Conservation (phyloP, 2,797 vertebrate species). For the Coregonus sp. region DNA sequence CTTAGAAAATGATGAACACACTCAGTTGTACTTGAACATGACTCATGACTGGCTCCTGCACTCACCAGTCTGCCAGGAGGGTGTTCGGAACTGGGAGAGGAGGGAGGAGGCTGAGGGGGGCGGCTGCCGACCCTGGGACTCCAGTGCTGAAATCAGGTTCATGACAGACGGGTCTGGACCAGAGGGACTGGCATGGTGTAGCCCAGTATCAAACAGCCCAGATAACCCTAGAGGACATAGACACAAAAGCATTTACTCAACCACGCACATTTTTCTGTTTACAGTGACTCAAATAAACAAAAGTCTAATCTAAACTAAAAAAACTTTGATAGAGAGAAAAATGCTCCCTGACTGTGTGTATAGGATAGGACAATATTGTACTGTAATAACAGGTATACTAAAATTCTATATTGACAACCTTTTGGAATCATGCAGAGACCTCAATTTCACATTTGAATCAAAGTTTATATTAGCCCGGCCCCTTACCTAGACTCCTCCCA, state of each 20-base stretch:
- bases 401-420: neutral
- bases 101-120: slow-evolving; percentile 90
- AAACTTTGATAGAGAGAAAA: too few relatives aligned
- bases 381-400: neutral
- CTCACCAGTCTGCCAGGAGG: slow-evolving; percentile 91
- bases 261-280: neutral
- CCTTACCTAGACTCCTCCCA: slow-evolving; percentile 74
- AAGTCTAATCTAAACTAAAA: too few relatives aligned
- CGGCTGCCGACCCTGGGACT: slow-evolving; percentile 87
- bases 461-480: neutral
- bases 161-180: slow-evolving; percentile 89
- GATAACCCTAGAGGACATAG: slow-evolving; percentile 78
- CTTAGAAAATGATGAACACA: slow-evolving; percentile 3
- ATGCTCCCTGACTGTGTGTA: neutral
- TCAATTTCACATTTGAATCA: neutral
- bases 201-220: slow-evolving; percentile 87
- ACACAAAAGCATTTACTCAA: slow-evolving; percentile 30
- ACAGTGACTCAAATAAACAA: too few relatives aligned
- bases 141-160: slow-evolving; percentile 93
- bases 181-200: slow-evolving; percentile 84
- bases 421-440: neutral
- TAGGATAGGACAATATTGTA: neutral
- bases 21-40: neutral
- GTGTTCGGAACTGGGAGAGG: slow-evolving; percentile 90
- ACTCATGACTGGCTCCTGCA: slow-evolving; percentile 9